phyloP scores from a whole-genome alignment of 92 coral and sea anemone species.

The Phenganax stokvisi region DNA sequence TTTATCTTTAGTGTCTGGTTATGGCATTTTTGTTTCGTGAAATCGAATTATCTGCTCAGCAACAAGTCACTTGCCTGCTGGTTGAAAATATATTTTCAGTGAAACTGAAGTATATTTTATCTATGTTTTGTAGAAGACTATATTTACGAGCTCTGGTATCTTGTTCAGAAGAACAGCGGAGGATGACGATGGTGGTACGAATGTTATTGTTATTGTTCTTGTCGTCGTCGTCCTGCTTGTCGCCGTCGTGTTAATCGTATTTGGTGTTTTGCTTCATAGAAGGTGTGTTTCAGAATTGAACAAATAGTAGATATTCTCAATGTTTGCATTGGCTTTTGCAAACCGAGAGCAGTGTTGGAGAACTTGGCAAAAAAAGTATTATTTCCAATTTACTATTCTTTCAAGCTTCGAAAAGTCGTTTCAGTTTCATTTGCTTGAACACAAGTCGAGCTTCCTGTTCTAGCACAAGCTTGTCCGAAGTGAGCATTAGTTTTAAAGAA shows the following conservation, averaged over 20 bases:
- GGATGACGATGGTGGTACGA: background rate
- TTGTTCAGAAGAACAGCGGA: background rate
- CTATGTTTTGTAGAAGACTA: background rate
- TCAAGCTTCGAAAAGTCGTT: too few relatives aligned
- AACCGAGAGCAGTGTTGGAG: background rate
- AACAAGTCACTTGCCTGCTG: too few relatives aligned
- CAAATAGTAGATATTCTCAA: background rate
- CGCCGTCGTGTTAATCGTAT: constrained; percentile 13
- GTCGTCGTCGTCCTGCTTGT: constrained; percentile 24
- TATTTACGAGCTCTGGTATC: background rate
- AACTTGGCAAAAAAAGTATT: background rate
- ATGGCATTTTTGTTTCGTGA: too few relatives aligned
- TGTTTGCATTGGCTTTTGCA: background rate
- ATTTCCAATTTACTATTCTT: too few relatives aligned
- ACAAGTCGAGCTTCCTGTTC: too few relatives aligned
- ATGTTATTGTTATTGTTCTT: background rate
- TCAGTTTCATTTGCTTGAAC: too few relatives aligned
- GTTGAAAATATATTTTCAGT: too few relatives aligned
- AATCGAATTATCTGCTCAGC: too few relatives aligned
- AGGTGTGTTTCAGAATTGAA: constrained; percentile 23
- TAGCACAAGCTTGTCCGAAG: too few relatives aligned
- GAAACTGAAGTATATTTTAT: background rate
- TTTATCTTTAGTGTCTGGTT: too few relatives aligned
- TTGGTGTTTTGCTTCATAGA: constrained; percentile 20
- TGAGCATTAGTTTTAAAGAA: too few relatives aligned